phyloP scores from a whole-genome alignment of 2,113 vertebrate genomes.

The Zeus faber region DNA sequence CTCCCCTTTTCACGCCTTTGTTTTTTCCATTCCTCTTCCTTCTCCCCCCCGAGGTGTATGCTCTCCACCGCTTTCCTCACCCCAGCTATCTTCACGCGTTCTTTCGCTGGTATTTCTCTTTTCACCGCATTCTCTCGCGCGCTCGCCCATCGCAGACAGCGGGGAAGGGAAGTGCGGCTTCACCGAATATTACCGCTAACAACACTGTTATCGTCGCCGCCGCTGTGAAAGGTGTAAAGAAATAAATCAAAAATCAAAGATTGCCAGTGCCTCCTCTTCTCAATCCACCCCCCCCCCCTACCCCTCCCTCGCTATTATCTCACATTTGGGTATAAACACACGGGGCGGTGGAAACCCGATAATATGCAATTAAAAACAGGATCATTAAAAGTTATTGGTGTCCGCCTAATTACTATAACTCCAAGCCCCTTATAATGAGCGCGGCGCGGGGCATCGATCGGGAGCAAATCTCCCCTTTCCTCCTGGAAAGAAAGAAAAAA shows the following conservation, averaged over 20 bases:
- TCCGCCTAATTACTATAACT: conserved; percentile 83
- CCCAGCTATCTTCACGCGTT: background rate
- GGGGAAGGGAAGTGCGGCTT: conserved; percentile 48
- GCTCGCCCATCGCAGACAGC: conserved; percentile 39
- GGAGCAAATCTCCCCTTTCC: conserved; percentile 76
- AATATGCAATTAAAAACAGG: conserved; percentile 81
- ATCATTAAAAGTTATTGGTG: conserved; percentile 82
- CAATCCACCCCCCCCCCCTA: conserved; percentile 62
- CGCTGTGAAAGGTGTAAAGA: conserved; percentile 27
- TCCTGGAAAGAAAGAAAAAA: conserved; percentile 64
- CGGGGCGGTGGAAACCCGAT: conserved; percentile 66
- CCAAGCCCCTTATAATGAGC: conserved; percentile 77
- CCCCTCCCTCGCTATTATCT: conserved; percentile 76
- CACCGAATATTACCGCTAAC: conserved; percentile 44
- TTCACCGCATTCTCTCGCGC: conserved; percentile 42
- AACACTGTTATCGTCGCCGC: conserved; percentile 25
- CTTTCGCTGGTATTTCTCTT: too few relatives aligned
- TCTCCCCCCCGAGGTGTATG: background rate
- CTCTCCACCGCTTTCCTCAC: background rate
- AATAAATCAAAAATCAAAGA: conserved; percentile 5
- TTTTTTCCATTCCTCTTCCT: background rate
- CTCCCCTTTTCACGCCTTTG: background rate
- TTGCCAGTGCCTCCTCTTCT: conserved; percentile 55
- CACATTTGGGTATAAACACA: conserved; percentile 74
- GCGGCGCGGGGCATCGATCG: conserved; percentile 75